phyloP scores from a whole-genome alignment of 2,797 vertebrate species.

The Philypnodon macrostomus region DNA sequence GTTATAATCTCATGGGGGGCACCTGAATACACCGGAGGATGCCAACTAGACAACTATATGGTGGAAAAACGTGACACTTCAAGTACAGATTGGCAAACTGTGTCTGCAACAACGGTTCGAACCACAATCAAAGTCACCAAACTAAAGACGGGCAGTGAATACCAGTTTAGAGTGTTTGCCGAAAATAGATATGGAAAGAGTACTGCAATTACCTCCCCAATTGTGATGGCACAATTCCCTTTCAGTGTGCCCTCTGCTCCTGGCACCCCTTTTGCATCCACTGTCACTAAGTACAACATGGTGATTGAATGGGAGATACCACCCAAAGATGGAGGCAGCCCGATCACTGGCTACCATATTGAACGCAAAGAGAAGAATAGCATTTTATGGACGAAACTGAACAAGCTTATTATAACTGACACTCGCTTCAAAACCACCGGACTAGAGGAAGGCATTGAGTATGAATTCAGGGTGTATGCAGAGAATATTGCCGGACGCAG shows the following conservation, averaged over 20 bases:
- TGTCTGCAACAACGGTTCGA: slow-evolving; percentile 92
- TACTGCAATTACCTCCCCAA: slow-evolving; percentile 80
- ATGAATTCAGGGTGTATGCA: slow-evolving; percentile 90
- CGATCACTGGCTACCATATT: slow-evolving; percentile 86
- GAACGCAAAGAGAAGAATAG: slow-evolving; percentile 95
- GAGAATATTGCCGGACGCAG: slow-evolving; percentile 91
- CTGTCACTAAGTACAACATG: slow-evolving; percentile 87
- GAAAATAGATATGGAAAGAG: slow-evolving; percentile 95
- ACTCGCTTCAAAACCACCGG: slow-evolving; percentile 87
- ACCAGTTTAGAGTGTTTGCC: slow-evolving; percentile 92
- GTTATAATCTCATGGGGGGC: slow-evolving; percentile 87
- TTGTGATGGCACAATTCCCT: slow-evolving; percentile 86
- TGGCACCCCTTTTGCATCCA: slow-evolving; percentile 83
- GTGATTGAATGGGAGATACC: slow-evolving; percentile 88
- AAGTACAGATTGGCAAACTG: slow-evolving; percentile 85
- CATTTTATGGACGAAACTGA: slow-evolving; percentile 91
- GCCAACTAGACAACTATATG: slow-evolving; percentile 91
- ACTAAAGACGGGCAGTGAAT: slow-evolving; percentile 88
- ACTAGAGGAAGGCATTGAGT: slow-evolving; percentile 90
- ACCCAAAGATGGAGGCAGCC: slow-evolving; percentile 88
- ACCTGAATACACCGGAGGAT: slow-evolving; percentile 89
- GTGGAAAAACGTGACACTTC: slow-evolving; percentile 90
- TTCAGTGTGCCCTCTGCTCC: slow-evolving; percentile 87
- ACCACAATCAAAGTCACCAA: slow-evolving; percentile 89
- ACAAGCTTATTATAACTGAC: slow-evolving; percentile 85